phyloP scores from a whole-genome alignment of 2,888 invertebrate genomes.

The Chymomyza procnemis region DNA sequence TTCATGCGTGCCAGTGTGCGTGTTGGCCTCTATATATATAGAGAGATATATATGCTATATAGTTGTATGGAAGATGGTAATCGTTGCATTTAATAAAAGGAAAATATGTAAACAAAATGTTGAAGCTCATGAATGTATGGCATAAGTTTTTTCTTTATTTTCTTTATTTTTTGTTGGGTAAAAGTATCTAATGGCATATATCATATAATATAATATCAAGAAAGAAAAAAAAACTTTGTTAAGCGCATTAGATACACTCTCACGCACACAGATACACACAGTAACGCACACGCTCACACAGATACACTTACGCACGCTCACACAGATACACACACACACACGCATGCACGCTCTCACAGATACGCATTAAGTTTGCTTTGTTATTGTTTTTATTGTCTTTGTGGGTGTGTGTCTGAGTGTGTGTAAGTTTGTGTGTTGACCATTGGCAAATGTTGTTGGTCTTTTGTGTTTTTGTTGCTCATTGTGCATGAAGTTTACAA shows the following conservation, averaged over 20 bases:
- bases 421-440: conserved; percentile 33
- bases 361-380: background rate
- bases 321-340: background rate
- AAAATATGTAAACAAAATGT: background rate
- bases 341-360: background rate
- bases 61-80: background rate
- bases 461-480: conserved; percentile 36
- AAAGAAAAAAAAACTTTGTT: conserved; percentile 63
- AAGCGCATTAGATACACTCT: conserved; percentile 50
- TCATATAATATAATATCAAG: conserved; percentile 57
- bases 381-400: background rate
- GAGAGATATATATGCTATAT: background rate
- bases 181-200: background rate
- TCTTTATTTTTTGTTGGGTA: background rate
- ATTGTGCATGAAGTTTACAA: conserved; percentile 64
- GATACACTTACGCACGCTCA: background rate
- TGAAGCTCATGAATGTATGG: background rate
- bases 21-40: background rate
- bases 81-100: background rate
- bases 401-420: conserved; percentile 17
- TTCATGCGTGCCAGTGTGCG: background rate
- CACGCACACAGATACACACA: background rate
- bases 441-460: conserved; percentile 57
- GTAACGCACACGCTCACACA: background rate
- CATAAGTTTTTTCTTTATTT: background rate